Evolutionary conservation across 2,888 invertebrate species (phyloP).

Genomic region (Drosophila imparisetae): DNA sequence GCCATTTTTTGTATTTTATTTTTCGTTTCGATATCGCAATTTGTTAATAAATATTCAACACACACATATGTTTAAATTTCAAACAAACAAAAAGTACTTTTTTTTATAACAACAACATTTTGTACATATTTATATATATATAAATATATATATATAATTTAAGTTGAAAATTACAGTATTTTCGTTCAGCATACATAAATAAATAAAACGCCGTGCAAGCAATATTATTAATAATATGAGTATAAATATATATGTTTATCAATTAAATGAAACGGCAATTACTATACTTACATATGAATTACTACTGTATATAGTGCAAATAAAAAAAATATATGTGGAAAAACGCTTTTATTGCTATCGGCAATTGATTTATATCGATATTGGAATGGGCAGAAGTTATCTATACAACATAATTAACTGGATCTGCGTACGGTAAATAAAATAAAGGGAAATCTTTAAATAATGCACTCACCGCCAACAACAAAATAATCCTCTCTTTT

Average conservation of each 20-base stretch:
- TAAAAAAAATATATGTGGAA: slow-evolving; percentile 44
- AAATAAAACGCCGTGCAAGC: slow-evolving; percentile 54
- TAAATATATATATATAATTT: slow-evolving; percentile 25
- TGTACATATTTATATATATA: slow-evolving; percentile 60
- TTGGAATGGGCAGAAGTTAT: background rate
- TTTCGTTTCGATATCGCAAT: slow-evolving; percentile 29
- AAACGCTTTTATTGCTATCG: too few species aligned
- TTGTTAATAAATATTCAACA: slow-evolving; percentile 38
- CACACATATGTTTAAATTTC: slow-evolving; percentile 17
- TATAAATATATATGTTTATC: slow-evolving; percentile 45
- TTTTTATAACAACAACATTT: slow-evolving; percentile 20
- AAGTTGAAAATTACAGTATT: slow-evolving; percentile 70
- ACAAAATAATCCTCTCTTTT: background rate
- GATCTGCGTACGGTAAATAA: background rate
- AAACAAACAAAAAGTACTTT: slow-evolving; percentile 8
- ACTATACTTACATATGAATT: slow-evolving; percentile 44
- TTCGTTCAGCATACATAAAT: slow-evolving; percentile 23
- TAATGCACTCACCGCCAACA: background rate
- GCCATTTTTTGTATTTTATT: slow-evolving; percentile 59
- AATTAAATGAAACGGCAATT: slow-evolving; percentile 52
- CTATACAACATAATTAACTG: background rate
- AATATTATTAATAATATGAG: slow-evolving; percentile 60
- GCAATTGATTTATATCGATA: too few species aligned
- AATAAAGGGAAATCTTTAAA: background rate
- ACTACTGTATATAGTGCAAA: slow-evolving; percentile 59